A percentile compares a stretch with the other conserved stretches of the same genome.
phyloP scores from a whole-genome alignment of 2,113 vertebrate species.

The Colinus virginianus region DNA sequence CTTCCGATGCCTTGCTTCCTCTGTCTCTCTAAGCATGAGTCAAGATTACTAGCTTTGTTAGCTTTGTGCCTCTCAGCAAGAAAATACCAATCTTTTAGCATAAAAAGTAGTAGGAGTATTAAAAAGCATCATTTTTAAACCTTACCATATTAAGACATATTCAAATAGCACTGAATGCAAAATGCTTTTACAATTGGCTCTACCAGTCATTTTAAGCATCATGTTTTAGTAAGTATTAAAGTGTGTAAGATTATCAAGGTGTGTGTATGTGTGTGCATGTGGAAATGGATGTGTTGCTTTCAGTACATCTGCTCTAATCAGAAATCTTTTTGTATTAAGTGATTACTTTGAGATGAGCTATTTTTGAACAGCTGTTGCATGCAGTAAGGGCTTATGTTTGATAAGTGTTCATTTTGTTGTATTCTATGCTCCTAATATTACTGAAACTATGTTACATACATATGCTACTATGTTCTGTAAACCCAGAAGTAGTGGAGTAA shows the following conservation, averaged over 20 bases:
- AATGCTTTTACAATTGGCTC: background rate
- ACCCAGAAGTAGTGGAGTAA: background rate
- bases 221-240: background rate
- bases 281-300: background rate
- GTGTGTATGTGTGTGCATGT: background rate
- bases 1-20: background rate
- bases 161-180: background rate
- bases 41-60: background rate
- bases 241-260: background rate
- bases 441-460: background rate
- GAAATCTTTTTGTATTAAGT: background rate
- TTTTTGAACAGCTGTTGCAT: background rate
- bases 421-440: background rate
- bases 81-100: background rate
- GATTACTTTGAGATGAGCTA: background rate
- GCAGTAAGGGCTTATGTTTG: background rate
- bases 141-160: background rate
- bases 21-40: background rate
- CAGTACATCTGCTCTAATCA: background rate
- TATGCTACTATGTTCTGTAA: too few species aligned
- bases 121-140: background rate
- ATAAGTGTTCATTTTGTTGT: background rate
- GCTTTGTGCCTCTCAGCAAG: background rate
- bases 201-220: background rate
- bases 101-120: background rate